These are phyloP conservation scores for Nannoperca obscura DNA, from an alignment of 2,797 vertebrate genomes.

Conservation along the genomic window DNA sequence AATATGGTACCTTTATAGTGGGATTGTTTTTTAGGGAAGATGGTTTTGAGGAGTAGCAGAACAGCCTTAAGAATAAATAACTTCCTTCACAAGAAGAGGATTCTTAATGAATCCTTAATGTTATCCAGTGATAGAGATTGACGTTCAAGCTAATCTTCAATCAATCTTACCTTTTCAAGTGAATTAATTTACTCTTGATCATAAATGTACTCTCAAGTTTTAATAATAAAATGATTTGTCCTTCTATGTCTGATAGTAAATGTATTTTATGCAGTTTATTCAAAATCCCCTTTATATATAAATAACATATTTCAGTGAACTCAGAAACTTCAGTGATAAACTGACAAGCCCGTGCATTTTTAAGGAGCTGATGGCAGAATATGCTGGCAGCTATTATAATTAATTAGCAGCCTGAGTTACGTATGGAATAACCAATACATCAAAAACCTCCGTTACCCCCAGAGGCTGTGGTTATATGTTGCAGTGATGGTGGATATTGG, in stretches of 20 bases:
- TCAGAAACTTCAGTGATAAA: neutral
- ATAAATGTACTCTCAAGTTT: neutral
- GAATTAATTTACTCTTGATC: neutral
- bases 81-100: slow-evolving; percentile 1
- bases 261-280: neutral
- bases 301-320: neutral
- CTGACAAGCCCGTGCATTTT: slow-evolving; percentile 9
- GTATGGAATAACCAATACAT: neutral
- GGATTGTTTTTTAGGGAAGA: neutral
- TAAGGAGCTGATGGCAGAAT: neutral
- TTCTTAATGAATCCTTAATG: neutral
- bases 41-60: neutral
- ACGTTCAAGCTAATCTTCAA: neutral
- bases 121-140: neutral
- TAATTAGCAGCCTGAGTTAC: neutral
- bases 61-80: neutral
- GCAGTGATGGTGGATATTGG: neutral
- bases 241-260: neutral
- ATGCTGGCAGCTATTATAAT: slow-evolving; percentile 4
- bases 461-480: neutral
- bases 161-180: neutral
- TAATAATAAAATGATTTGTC: neutral
- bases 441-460: neutral
- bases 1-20: neutral
- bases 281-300: neutral